Conservation (phyloP, 2,113 vertebrate genomes). For the Tor tambroides region DNA sequence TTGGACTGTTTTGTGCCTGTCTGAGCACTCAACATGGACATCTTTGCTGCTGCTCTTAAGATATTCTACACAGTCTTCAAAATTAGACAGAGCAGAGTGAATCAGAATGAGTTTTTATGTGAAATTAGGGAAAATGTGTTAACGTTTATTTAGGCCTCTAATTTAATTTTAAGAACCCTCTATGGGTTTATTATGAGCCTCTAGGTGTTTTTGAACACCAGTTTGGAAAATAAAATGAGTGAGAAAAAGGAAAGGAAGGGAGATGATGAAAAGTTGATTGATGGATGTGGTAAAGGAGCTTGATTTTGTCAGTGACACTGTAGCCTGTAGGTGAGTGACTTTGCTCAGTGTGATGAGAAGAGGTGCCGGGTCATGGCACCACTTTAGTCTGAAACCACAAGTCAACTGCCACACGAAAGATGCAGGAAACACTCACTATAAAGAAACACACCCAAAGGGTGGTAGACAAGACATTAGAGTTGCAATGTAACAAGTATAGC, state of each 20-base stretch:
- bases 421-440: not conserved
- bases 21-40: not conserved
- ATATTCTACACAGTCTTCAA: not conserved
- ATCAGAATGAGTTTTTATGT: too few relatives aligned
- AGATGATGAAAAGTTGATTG: not conserved
- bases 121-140: too few relatives aligned
- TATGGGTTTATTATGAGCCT: not conserved
- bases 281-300: constrained; percentile 7
- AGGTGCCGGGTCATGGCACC: not conserved
- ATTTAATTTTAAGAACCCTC: not conserved
- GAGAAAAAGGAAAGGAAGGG: not conserved
- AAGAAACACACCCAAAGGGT: not conserved
- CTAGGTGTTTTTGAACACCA: not conserved
- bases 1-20: not conserved
- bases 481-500: not conserved
- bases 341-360: constrained; percentile 24
- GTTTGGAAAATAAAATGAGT: not conserved
- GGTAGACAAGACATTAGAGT: not conserved
- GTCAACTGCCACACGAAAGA: not conserved
- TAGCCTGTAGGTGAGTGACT: constrained; percentile 11
- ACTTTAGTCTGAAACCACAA: not conserved
- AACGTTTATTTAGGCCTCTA: too few relatives aligned
- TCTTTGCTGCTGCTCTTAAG: not conserved
- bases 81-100: not conserved
- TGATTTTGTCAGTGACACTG: not conserved